A percentile compares a stretch with the other conserved stretches of the same genome.
These are phyloP conservation scores for Sarcophilus harrisii DNA, from an alignment of 2,797 vertebrate genomes.

Conservation along the genomic window DNA sequence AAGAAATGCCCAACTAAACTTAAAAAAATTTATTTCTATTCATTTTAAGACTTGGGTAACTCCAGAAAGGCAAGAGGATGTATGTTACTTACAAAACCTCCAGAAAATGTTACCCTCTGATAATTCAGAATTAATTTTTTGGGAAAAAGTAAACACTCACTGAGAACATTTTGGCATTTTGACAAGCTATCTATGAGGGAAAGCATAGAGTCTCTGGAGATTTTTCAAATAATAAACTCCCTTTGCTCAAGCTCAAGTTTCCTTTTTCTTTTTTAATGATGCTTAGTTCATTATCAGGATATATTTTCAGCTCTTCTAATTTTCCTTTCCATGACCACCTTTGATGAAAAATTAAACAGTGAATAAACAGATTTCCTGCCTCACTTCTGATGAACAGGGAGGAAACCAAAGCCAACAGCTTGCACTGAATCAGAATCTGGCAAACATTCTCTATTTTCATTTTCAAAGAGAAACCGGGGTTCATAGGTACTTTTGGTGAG, in stretches of 20 bases:
- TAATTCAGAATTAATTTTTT: slow-evolving; percentile 10
- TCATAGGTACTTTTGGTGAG: background rate
- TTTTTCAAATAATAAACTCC: slow-evolving; percentile 59
- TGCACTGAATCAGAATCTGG: slow-evolving; percentile 37
- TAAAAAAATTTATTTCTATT: background rate
- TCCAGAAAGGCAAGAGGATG: background rate
- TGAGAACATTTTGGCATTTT: slow-evolving; percentile 52
- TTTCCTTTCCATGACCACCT: slow-evolving; percentile 39
- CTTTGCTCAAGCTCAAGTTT: slow-evolving; percentile 41
- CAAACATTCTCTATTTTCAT: background rate
- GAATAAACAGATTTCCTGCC: slow-evolving; percentile 61
- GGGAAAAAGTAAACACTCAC: slow-evolving; percentile 12
- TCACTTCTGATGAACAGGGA: slow-evolving; percentile 53
- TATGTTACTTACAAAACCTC: slow-evolving; percentile 2
- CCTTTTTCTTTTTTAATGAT: slow-evolving; percentile 30
- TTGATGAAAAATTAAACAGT: slow-evolving; percentile 78
- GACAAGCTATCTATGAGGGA: slow-evolving; percentile 40
- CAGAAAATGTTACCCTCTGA: slow-evolving; percentile 16
- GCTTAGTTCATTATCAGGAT: background rate
- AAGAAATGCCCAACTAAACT: background rate
- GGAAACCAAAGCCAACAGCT: slow-evolving; percentile 14
- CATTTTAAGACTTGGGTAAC: background rate
- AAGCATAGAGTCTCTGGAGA: slow-evolving; percentile 41
- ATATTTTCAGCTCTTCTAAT: background rate
- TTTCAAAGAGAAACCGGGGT: background rate